phyloP scores from a whole-genome alignment of 2,797 vertebrate genomes.

The Labroides dimidiatus region DNA sequence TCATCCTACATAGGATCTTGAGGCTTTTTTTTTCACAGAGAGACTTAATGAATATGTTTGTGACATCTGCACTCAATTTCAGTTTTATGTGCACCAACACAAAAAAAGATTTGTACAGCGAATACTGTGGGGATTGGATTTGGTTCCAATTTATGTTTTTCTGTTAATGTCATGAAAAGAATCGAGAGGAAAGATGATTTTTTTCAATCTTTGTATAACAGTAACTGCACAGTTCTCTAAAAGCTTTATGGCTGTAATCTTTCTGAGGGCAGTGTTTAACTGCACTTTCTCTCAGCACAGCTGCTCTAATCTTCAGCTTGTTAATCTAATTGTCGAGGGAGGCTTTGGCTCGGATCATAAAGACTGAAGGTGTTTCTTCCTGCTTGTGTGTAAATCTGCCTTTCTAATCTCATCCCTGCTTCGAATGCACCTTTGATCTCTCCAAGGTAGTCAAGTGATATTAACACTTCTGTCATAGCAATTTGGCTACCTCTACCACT shows the following conservation, averaged over 20 bases:
- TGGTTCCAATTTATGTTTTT: conserved; percentile 48
- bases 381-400: conserved; percentile 68
- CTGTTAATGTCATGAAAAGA: conserved; percentile 49
- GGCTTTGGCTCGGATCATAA: conserved; percentile 72
- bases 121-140: conserved; percentile 36
- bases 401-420: conserved; percentile 71
- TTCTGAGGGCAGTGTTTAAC: conserved; percentile 76
- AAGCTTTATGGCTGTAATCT: conserved; percentile 80
- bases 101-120: conserved; percentile 42
- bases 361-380: conserved; percentile 74
- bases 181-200: conserved; percentile 59
- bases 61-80: conserved; percentile 47
- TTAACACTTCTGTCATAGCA: conserved; percentile 63
- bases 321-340: conserved; percentile 80
- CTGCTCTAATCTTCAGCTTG: conserved; percentile 77
- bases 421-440: conserved; percentile 75
- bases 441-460: conserved; percentile 61
- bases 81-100: conserved; percentile 56
- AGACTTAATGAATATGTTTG: conserved; percentile 52
- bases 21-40: conserved; percentile 29
- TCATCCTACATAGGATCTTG: conserved; percentile 27
- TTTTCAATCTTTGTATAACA: conserved; percentile 61
- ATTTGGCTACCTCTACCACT: conserved; percentile 22
- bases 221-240: conserved; percentile 55
- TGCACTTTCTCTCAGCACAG: conserved; percentile 64